Evolutionary conservation across 2,888 invertebrate genomes (phyloP).

Genomic region (Biston betularia): DNA sequence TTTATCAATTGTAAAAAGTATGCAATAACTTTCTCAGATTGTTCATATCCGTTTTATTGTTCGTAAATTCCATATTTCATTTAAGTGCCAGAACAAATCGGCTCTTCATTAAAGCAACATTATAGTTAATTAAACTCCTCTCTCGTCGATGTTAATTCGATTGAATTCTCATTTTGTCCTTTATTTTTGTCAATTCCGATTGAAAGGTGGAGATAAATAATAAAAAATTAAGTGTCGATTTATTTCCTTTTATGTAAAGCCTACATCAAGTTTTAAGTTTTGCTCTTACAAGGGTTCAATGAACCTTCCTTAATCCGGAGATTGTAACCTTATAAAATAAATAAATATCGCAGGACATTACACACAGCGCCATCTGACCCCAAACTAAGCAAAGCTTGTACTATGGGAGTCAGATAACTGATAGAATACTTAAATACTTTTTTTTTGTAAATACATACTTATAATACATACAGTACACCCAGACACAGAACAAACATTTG

Average conservation of each 20-base stretch:
- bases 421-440: too few relatives aligned
- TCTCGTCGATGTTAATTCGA: constrained; percentile 20
- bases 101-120: constrained; percentile 25
- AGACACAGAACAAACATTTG: too few relatives aligned
- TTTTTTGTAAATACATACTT: too few relatives aligned
- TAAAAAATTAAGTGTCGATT: constrained; percentile 13
- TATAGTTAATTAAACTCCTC: constrained; percentile 30
- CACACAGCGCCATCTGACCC: too few relatives aligned
- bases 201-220: constrained; percentile 14
- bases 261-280: neutral
- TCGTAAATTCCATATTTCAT: neutral
- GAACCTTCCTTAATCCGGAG: neutral
- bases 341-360: too few relatives aligned
- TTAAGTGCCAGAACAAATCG: constrained; percentile 15
- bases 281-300: neutral
- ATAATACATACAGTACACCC: too few relatives aligned
- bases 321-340: too few relatives aligned
- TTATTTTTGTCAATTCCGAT: constrained; percentile 22
- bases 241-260: constrained; percentile 7
- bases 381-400: too few relatives aligned
- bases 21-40: too few relatives aligned
- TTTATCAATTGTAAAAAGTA: too few relatives aligned
- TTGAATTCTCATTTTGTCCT: constrained; percentile 26
- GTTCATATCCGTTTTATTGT: too few relatives aligned
- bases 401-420: too few relatives aligned